These are phyloP conservation scores for Aphis gossypii DNA, from an alignment of 1,140 invertebrate genomes.

Conservation along the genomic window DNA sequence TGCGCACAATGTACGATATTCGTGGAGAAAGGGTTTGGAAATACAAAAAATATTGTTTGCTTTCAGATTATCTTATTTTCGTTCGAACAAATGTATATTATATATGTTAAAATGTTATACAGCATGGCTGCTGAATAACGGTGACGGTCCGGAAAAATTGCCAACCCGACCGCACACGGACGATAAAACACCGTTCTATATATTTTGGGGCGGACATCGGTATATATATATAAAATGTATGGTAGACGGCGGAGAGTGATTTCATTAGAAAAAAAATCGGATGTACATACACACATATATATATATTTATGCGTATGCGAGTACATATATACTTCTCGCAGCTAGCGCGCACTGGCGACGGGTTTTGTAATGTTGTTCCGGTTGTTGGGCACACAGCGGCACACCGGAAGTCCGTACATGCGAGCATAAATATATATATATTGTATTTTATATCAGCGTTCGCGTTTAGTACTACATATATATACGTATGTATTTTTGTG, in stretches of 20 bases:
- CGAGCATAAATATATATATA: not conserved
- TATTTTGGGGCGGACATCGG: not conserved
- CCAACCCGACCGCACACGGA: conserved; percentile 18
- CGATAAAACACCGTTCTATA: conserved; percentile 27
- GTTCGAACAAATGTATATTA: not conserved
- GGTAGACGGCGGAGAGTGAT: not conserved
- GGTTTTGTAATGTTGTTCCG: conserved; percentile 31
- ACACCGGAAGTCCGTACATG: not conserved
- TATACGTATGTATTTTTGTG: not conserved
- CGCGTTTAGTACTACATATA: not conserved
- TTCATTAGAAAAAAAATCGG: conserved; percentile 28
- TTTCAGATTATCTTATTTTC: conserved; percentile 14
- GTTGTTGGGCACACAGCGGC: conserved; percentile 7
- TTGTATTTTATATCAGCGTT: conserved; percentile 5
- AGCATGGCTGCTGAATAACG: not conserved
- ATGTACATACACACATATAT: not conserved
- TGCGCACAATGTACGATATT: not conserved
- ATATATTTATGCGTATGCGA: not conserved
- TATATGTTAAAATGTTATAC: not conserved
- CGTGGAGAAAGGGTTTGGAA: not conserved
- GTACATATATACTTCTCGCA: not conserved
- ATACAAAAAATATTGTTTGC: not conserved
- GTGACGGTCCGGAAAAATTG: conserved; percentile 28
- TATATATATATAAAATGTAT: not conserved
- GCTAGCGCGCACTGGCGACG: not conserved